phyloP scores from a whole-genome alignment of 2,113 vertebrate species.

The Mormyrus iriodes region DNA sequence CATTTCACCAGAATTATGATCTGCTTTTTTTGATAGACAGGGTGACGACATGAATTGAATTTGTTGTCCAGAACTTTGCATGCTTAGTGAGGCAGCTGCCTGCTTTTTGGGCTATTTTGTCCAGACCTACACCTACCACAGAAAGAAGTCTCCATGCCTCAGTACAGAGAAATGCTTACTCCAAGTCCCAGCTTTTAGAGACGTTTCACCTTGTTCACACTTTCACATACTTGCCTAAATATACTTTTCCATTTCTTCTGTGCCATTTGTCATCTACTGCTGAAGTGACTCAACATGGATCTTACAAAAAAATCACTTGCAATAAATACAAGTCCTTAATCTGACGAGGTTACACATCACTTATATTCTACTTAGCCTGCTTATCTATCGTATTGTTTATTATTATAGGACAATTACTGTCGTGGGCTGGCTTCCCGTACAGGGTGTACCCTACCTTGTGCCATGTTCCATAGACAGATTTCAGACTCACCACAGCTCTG shows the following conservation, averaged over 20 bases:
- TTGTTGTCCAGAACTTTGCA: background rate
- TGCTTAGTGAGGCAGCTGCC: background rate
- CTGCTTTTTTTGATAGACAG: background rate
- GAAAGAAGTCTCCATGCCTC: background rate
- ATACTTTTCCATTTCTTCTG: background rate
- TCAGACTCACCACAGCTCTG: background rate
- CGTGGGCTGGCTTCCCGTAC: background rate
- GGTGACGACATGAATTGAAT: background rate
- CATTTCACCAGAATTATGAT: conserved; percentile 7
- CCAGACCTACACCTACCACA: background rate
- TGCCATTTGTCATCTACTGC: background rate
- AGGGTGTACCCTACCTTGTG: background rate
- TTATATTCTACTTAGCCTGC: background rate
- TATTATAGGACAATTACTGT: background rate
- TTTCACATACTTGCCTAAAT: background rate
- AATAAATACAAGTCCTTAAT: background rate
- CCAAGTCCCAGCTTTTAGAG: background rate
- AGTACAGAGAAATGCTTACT: background rate
- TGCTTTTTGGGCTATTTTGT: background rate
- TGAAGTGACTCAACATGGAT: background rate
- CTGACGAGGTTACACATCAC: background rate
- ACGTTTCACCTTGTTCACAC: background rate
- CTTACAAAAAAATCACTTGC: background rate
- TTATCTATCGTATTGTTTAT: background rate
- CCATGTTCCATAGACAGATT: background rate